These are phyloP conservation scores for Pseudomyrmex concolor DNA, from an alignment of 1,140 invertebrate genomes.

Conservation along the genomic window DNA sequence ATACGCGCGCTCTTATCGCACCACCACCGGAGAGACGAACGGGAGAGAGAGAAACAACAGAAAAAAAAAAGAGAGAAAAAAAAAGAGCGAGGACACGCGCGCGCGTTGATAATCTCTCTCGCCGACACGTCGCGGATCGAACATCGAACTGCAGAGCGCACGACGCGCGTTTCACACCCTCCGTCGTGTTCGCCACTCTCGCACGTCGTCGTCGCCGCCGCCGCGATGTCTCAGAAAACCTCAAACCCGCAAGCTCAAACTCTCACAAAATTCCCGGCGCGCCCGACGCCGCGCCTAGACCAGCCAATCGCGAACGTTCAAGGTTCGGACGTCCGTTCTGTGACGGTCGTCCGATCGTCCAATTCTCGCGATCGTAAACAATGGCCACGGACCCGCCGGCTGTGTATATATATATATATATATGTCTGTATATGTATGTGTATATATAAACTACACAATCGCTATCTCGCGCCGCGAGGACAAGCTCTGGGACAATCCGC, in stretches of 20 bases:
- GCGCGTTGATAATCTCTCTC: constrained; percentile 55
- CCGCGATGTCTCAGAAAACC: constrained; percentile 42
- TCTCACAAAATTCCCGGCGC: constrained; percentile 16
- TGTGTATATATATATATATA: not conserved
- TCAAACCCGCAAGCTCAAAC: not conserved
- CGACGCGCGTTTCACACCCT: constrained; percentile 69
- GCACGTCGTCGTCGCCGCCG: not conserved
- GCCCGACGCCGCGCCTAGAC: not conserved
- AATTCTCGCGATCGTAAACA: constrained; percentile 40
- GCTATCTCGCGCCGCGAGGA: not conserved
- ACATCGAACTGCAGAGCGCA: constrained; percentile 70
- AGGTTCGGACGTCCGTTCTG: not conserved
- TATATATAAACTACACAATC: too few relatives aligned
- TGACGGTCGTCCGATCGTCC: not conserved
- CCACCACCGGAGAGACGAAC: not conserved
- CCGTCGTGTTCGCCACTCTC: constrained; percentile 34
- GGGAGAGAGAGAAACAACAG: not conserved
- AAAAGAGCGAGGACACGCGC: constrained; percentile 55
- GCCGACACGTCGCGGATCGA: constrained; percentile 63
- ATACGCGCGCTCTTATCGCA: constrained; percentile 44
- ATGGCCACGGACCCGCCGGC: constrained; percentile 14
- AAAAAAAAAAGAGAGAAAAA: not conserved
- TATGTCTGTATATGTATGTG: not conserved
- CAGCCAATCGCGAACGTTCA: constrained; percentile 2
- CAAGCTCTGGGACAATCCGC: not conserved